phyloP scores from a whole-genome alignment of 2,888 invertebrate genomes.

The Automeris io region DNA sequence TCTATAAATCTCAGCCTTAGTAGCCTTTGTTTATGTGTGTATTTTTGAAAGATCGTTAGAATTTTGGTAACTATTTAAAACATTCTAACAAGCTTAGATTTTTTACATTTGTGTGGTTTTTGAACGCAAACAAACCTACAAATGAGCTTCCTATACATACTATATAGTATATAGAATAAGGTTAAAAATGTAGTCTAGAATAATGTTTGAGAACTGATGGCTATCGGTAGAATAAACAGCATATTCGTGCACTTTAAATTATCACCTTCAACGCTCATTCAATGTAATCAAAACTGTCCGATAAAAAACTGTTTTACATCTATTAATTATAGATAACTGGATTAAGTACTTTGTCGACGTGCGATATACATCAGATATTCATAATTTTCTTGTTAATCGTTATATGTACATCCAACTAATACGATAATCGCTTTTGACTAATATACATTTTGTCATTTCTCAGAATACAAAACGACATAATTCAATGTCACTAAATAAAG shows the following conservation, averaged over 20 bases:
- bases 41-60: too few species aligned
- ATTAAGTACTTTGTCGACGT: constrained; percentile 18
- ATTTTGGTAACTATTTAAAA: too few species aligned
- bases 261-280: constrained; percentile 9
- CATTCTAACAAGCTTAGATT: too few species aligned
- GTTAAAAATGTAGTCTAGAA: too few species aligned
- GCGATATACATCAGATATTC: constrained; percentile 5
- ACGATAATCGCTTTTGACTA: constrained; percentile 10
- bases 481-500: constrained; percentile 8
- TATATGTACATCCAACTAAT: constrained; percentile 5
- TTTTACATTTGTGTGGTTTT: too few species aligned
- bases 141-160: too few species aligned
- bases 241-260: constrained; percentile 11
- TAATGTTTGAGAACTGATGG: too few species aligned
- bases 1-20: too few species aligned
- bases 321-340: constrained; percentile 18
- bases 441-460: constrained; percentile 8
- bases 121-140: too few species aligned
- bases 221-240: too few species aligned
- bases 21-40: too few species aligned
- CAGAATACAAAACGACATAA: constrained; percentile 1
- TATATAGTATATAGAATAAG: too few species aligned
- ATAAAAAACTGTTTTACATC: constrained; percentile 21
- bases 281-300: constrained; percentile 18
- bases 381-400: constrained; percentile 12